Evolutionary conservation across 2,888 invertebrate species (phyloP).

Genomic region (Diaperis boleti): DNA sequence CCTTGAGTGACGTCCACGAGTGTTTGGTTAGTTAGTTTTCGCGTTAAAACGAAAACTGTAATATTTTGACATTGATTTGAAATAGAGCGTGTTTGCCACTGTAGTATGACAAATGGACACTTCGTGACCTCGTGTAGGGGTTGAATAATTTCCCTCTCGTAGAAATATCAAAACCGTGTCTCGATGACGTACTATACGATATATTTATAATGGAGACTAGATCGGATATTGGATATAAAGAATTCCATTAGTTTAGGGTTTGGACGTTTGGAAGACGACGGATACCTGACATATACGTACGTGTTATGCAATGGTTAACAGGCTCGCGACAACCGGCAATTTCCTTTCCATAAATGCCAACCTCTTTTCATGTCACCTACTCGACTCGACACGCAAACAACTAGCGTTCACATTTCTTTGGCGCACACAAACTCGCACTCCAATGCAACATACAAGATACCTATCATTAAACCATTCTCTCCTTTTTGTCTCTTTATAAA

Average conservation of each 20-base stretch:
- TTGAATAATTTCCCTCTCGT: constrained; percentile 7
- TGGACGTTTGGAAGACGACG: constrained; percentile 40
- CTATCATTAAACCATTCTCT: constrained; percentile 41
- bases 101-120: too few relatives aligned
- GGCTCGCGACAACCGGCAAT: constrained; percentile 60
- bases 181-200: constrained; percentile 42
- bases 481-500: constrained; percentile 21
- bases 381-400: constrained; percentile 54
- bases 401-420: constrained; percentile 44
- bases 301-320: constrained; percentile 48
- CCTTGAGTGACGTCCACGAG: too few relatives aligned
- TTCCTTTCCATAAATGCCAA: constrained; percentile 62
- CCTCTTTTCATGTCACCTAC: constrained; percentile 61
- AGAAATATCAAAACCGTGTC: constrained; percentile 36
- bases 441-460: constrained; percentile 38
- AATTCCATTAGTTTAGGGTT: constrained; percentile 52
- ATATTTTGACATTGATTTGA: too few relatives aligned
- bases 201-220: constrained; percentile 51
- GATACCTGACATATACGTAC: constrained; percentile 44
- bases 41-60: too few relatives aligned
- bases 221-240: constrained; percentile 54
- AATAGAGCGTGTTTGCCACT: neutral
- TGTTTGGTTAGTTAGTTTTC: too few relatives aligned
- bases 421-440: constrained; percentile 43
- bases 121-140: neutral